These are phyloP conservation scores for Macquaria ambigua DNA, from an alignment of 2,113 vertebrate species.

Conservation along the genomic window DNA sequence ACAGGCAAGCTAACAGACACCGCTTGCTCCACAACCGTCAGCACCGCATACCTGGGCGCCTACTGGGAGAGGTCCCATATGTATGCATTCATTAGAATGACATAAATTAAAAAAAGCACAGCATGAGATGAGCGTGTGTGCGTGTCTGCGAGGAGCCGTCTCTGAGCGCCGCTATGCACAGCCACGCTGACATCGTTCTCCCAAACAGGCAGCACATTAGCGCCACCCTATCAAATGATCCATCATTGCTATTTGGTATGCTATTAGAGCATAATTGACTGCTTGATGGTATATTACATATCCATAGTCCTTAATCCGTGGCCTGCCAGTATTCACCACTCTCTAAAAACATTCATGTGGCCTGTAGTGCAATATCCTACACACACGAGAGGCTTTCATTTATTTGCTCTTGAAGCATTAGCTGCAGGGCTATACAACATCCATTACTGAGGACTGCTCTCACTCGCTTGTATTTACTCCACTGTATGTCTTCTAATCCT, in stretches of 20 bases:
- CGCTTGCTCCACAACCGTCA: slow-evolving; percentile 12
- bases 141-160: slow-evolving; percentile 36
- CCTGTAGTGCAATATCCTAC: slow-evolving; percentile 51
- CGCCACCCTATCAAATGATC: slow-evolving; percentile 53
- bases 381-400: slow-evolving; percentile 62
- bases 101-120: slow-evolving; percentile 69
- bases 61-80: slow-evolving; percentile 38
- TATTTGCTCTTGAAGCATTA: slow-evolving; percentile 67
- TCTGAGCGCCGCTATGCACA: slow-evolving; percentile 18
- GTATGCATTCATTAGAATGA: slow-evolving; percentile 68
- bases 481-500: slow-evolving; percentile 18
- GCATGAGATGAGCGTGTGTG: slow-evolving; percentile 49
- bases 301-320: slow-evolving; percentile 52
- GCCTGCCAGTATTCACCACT: slow-evolving; percentile 47
- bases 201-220: slow-evolving; percentile 33
- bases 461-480: slow-evolving; percentile 16
- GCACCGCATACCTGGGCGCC: slow-evolving; percentile 23
- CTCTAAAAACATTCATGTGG: slow-evolving; percentile 52
- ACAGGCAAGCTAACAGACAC: slow-evolving; percentile 60
- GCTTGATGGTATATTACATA: slow-evolving; percentile 62
- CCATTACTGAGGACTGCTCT: slow-evolving; percentile 50
- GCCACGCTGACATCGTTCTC: slow-evolving; percentile 17
- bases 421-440: slow-evolving; percentile 49
- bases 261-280: slow-evolving; percentile 60
- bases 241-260: slow-evolving; percentile 50